These are phyloP conservation scores for Busseola fusca DNA, from an alignment of 2,888 invertebrate species.

Conservation along the genomic window DNA sequence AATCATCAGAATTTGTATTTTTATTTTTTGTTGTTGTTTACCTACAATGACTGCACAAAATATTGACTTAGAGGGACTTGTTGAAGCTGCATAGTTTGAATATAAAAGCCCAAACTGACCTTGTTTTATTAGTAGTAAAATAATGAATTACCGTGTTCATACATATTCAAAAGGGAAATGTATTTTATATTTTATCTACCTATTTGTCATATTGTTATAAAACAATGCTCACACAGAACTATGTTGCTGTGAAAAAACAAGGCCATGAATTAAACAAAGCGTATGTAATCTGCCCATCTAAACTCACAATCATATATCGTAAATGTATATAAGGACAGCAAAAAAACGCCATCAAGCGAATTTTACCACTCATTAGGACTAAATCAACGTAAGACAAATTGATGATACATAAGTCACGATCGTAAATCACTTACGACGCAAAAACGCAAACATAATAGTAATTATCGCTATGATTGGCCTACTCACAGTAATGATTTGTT, in stretches of 20 bases:
- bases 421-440: slow-evolving; percentile 30
- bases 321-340: background rate
- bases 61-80: background rate
- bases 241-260: slow-evolving; percentile 24
- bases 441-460: slow-evolving; percentile 31
- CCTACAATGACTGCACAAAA: background rate
- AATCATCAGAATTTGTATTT: slow-evolving; percentile 10
- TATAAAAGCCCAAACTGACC: slow-evolving; percentile 19
- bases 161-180: slow-evolving; percentile 25
- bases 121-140: slow-evolving; percentile 3
- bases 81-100: background rate
- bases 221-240: slow-evolving; percentile 33
- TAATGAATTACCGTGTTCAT: slow-evolving; percentile 10
- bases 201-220: slow-evolving; percentile 40
- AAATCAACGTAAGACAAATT: slow-evolving; percentile 28
- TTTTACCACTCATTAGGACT: slow-evolving; percentile 25
- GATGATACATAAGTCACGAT: slow-evolving; percentile 43
- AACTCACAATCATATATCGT: slow-evolving; percentile 14
- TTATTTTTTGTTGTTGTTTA: background rate
- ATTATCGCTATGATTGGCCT: slow-evolving; percentile 31
- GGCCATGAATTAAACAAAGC: slow-evolving; percentile 48
- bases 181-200: background rate
- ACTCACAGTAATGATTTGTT: slow-evolving; percentile 54
- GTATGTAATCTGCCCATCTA: slow-evolving; percentile 46
- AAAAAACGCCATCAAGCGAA: slow-evolving; percentile 38